Conservation (phyloP, 2,888 invertebrate species). For the Syrista parreyssii region DNA sequence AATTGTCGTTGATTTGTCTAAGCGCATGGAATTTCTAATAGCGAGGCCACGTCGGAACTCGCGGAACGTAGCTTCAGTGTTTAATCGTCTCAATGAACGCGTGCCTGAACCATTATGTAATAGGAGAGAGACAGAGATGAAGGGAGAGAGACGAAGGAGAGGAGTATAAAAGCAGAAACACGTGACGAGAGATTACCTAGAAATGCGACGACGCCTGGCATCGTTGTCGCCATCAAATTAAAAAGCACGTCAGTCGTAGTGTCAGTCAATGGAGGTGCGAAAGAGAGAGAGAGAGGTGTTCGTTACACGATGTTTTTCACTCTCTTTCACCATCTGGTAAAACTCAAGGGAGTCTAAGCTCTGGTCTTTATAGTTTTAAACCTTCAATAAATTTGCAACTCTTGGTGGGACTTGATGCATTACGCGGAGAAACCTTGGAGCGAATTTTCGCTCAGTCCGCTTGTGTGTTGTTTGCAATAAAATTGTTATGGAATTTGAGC, state of each 20-base stretch:
- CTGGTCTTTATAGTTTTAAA: neutral
- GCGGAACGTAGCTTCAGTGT: neutral
- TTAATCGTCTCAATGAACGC: constrained; percentile 1
- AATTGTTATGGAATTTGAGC: neutral
- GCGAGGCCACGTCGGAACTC: neutral
- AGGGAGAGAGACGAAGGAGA: neutral
- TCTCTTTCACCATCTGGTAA: neutral
- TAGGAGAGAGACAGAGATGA: neutral
- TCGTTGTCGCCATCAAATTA: neutral
- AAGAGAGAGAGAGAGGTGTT: neutral
- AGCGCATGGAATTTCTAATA: neutral
- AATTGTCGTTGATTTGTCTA: neutral
- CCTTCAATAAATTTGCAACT: neutral
- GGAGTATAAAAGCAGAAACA: neutral
- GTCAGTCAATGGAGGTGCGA: neutral
- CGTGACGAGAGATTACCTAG: neutral
- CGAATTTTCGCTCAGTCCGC: neutral
- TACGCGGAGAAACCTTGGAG: neutral
- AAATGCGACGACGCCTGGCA: neutral
- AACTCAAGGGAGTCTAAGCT: neutral
- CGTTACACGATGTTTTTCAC: neutral
- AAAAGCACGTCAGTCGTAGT: neutral
- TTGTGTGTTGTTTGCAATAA: neutral
- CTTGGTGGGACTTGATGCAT: neutral
- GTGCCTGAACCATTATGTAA: neutral